Evolutionary conservation across 2,113 vertebrate species (phyloP).

Genomic region (Cepphus grylle): DNA sequence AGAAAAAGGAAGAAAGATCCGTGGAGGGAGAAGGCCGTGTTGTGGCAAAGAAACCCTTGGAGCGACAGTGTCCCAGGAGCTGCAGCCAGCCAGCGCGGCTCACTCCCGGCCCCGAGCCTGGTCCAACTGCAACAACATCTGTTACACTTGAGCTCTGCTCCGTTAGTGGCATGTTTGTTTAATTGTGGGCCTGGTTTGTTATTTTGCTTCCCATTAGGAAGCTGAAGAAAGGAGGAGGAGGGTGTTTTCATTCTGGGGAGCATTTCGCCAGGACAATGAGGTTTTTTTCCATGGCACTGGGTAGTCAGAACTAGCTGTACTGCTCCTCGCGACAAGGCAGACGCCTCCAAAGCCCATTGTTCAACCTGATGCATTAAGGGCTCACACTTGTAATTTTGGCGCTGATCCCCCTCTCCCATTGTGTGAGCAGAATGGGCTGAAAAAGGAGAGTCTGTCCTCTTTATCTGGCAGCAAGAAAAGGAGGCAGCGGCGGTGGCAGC

Average conservation of each 20-base stretch:
- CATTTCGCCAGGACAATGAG: conserved; percentile 67
- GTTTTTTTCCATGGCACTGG: conserved; percentile 55
- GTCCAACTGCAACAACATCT: conserved; percentile 70
- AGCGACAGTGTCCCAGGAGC: not conserved
- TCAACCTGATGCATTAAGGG: conserved; percentile 72
- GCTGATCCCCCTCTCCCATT: conserved; percentile 68
- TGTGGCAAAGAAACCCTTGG: not conserved
- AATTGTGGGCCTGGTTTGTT: conserved; percentile 72
- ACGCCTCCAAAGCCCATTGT: conserved; percentile 70
- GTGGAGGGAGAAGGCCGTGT: not conserved
- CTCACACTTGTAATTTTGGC: conserved; percentile 74
- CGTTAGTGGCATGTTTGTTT: conserved; percentile 71
- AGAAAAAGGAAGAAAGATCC: not conserved
- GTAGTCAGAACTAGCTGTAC: conserved; percentile 71
- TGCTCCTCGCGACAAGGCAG: conserved; percentile 56
- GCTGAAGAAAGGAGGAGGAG: conserved; percentile 71
- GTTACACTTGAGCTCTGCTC: conserved; percentile 64
- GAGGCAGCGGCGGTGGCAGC: conserved; percentile 24
- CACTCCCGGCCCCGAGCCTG: not conserved
- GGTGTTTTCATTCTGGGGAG: conserved; percentile 69
- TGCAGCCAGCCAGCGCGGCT: not conserved
- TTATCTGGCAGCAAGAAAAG: conserved; percentile 61
- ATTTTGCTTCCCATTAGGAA: conserved; percentile 76
- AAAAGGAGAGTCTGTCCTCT: conserved; percentile 69
- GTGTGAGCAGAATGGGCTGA: conserved; percentile 69